phyloP scores from a whole-genome alignment of 2,888 invertebrate species.

The Volucella inflata region DNA sequence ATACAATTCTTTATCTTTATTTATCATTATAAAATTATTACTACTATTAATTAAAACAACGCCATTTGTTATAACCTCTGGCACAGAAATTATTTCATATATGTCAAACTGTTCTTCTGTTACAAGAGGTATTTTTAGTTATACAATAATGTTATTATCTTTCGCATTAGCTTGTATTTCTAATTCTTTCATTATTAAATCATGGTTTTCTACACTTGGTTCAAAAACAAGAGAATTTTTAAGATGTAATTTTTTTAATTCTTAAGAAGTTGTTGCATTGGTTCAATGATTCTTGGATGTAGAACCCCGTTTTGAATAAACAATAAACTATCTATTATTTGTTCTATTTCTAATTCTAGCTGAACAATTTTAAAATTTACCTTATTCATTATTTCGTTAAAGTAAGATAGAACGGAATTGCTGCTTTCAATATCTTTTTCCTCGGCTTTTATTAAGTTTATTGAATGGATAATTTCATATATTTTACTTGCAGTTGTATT shows the following conservation, averaged over 20 bases:
- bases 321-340: conserved; percentile 22
- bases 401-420: not conserved
- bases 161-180: conserved; percentile 2
- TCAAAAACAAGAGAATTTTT: no score
- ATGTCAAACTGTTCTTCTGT: conserved; percentile 23
- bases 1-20: no score
- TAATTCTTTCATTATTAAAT: not conserved
- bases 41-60: no score
- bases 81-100: conserved; percentile 31
- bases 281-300: conserved; percentile 15
- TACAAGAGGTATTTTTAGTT: conserved; percentile 25
- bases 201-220: no score
- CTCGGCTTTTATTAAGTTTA: no score
- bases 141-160: conserved; percentile 9
- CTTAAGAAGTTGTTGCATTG: not conserved
- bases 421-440: no score
- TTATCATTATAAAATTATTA: no score
- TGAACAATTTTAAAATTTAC: conserved; percentile 11
- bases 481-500: no score
- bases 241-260: no score
- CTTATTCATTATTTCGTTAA: conserved; percentile 14
- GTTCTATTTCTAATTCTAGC: conserved; percentile 25
- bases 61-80: conserved; percentile 40
- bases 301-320: conserved; percentile 24
- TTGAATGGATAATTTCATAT: no score